Evolutionary conservation across 2,888 invertebrate genomes (phyloP), one percentile per base, ranked within the genome.

Genomic region (Temnothorax rugatulus): DNA sequence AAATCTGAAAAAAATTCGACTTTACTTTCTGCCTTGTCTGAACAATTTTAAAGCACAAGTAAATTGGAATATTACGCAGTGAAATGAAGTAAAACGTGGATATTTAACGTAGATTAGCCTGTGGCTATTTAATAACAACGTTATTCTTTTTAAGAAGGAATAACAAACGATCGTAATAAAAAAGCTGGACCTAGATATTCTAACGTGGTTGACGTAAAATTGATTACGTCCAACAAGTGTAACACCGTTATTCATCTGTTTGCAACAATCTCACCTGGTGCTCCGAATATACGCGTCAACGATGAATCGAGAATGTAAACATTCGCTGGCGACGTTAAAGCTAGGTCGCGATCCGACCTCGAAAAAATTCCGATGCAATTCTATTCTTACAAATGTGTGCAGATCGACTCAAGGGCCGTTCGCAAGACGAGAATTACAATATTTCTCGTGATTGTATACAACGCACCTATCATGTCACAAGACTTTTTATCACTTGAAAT

Each of bases 391-490:
- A 29, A 18, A 54, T 25, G n/a, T 54, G 13, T 66, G 52, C 52
- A 50, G 15, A 64, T 41, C 15, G 41, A n/a, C n/a, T 13, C 8
- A n/a, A 44, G 29, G 15, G 4, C 25, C 64, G 15, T 52, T 38
- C 25, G 38, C 18, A 25, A 52, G 41, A 38, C 4, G 25, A 25
- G 2, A 25, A 52, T 52, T n/a, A 64, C 41, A 25, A 18, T 38
- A 52, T 64, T 76, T 13, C 13, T 52, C 13, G 50, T 1, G 25
- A 5, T 13, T 38, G 8, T 34, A 25, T 18, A 52, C 38, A 52
- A 92, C 91, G 15, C 92, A 90, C 90, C 85, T 87, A 89, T 87
- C 89, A 90, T 91, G 89, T 91, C 90, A 87, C 81, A 83, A 21
- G 59, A 77, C 84, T 84, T 44, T 57, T 74, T 44, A 29, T 25